Percentiles rank a stretch among this genome's conserved stretches.
Evolutionary conservation across 2,797 vertebrate genomes (phyloP).

Genomic region (Crocidura indochinensis): DNA sequence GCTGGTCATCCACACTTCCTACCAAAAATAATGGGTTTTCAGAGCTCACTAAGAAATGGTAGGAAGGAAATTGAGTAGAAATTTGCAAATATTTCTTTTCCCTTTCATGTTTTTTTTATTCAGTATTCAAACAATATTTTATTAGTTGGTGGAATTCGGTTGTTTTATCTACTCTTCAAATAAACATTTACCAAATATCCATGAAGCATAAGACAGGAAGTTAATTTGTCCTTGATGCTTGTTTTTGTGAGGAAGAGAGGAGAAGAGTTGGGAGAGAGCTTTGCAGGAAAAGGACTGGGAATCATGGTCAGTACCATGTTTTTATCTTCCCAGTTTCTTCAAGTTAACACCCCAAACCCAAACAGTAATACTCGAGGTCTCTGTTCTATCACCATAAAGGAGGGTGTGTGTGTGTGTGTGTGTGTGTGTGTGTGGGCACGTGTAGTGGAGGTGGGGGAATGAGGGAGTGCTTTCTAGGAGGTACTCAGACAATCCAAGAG

Average conservation of each 20-base stretch:
- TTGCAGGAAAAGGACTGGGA: neutral
- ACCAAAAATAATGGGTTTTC: neutral
- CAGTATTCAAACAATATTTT: neutral
- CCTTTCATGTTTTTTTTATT: conserved; percentile 27
- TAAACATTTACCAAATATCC: conserved; percentile 14
- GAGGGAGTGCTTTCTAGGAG: no score
- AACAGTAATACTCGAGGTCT: neutral
- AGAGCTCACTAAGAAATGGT: neutral
- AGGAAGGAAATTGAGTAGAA: conserved; percentile 7
- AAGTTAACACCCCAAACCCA: neutral
- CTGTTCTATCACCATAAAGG: neutral
- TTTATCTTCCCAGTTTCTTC: neutral
- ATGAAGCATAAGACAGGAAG: neutral
- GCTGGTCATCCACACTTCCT: accelerated
- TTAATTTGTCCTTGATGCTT: neutral
- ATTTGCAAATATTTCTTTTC: neutral
- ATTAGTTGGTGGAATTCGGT: neutral
- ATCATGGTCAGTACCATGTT: neutral
- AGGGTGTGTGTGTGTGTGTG: neutral
- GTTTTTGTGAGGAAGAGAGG: neutral
- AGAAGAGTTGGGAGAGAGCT: neutral
- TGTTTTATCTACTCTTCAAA: neutral
- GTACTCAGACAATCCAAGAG: no score
- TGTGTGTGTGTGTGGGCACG: no score
- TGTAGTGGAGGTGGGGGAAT: no score